These are phyloP conservation scores for Drosophila repleta DNA, from an alignment of 1,140 invertebrate species.

Conservation along the genomic window DNA sequence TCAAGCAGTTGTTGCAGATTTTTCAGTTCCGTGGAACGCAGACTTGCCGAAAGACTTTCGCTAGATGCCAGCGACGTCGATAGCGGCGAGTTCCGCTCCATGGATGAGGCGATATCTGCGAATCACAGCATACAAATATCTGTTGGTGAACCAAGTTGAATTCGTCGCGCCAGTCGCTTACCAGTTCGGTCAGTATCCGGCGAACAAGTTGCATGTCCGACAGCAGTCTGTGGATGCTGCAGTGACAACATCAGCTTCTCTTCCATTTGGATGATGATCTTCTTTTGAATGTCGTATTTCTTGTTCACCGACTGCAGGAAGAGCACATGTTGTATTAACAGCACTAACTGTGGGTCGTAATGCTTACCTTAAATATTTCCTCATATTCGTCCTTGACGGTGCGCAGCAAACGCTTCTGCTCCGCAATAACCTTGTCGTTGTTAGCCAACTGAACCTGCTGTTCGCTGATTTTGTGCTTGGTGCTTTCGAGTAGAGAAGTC, in stretches of 20 bases:
- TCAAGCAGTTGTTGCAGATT: conserved; percentile 84
- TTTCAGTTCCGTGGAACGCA: conserved; percentile 83
- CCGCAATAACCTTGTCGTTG: conserved; percentile 84
- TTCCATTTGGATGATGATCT: conserved; percentile 88
- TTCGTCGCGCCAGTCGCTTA: conserved; percentile 16
- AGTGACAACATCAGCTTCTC: conserved; percentile 87
- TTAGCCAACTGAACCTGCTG: conserved; percentile 84
- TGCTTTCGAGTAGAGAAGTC: conserved; percentile 84
- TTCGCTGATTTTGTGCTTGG: conserved; percentile 84
- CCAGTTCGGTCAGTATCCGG: conserved; percentile 83
- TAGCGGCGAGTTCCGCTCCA: conserved; percentile 85
- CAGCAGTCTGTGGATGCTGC: conserved; percentile 84
- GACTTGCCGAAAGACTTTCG: conserved; percentile 84
- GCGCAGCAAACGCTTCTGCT: conserved; percentile 85
- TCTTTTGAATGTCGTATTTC: conserved; percentile 89
- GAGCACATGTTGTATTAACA: background rate
- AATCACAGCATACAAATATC: conserved; percentile 27
- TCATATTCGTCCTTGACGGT: conserved; percentile 85
- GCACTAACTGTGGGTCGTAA: background rate
- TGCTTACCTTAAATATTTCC: conserved; percentile 84
- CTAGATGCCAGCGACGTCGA: conserved; percentile 86
- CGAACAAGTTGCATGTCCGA: conserved; percentile 64
- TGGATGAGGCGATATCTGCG: conserved; percentile 84
- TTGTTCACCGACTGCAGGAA: conserved; percentile 86
- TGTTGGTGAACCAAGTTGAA: background rate